phyloP scores from a whole-genome alignment of 2,113 vertebrate genomes.

The Pungitius pungitius region DNA sequence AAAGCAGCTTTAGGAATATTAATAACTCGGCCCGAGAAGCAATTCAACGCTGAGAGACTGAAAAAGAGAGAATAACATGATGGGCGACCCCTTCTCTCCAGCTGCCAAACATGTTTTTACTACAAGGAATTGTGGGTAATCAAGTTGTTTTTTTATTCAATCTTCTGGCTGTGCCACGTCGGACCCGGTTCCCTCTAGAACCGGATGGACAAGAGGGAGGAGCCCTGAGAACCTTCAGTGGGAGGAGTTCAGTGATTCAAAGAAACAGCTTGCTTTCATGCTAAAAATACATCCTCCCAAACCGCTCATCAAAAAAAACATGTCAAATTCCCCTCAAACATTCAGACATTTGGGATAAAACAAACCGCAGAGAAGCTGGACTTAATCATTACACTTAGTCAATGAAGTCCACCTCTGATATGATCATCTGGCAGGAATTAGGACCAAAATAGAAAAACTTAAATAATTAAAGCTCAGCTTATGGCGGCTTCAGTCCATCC shows the following conservation, averaged over 20 bases:
- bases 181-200: constrained; percentile 50
- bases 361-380: constrained; percentile 4
- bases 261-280: neutral
- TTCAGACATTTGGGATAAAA: constrained; percentile 3
- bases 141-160: constrained; percentile 33
- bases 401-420: constrained; percentile 32
- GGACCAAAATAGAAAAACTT: constrained; percentile 21
- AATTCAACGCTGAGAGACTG: constrained; percentile 83
- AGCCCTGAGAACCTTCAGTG: constrained; percentile 14
- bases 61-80: constrained; percentile 54
- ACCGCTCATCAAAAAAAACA: neutral
- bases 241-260: neutral
- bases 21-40: constrained; percentile 90
- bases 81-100: constrained; percentile 47
- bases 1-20: constrained; percentile 91
- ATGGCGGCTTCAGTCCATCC: constrained; percentile 44
- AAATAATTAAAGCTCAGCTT: constrained; percentile 26
- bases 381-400: constrained; percentile 20
- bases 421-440: constrained; percentile 42
- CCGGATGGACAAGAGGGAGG: constrained; percentile 17
- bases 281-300: neutral
- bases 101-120: constrained; percentile 62
- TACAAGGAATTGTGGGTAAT: constrained; percentile 67
- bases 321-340: constrained; percentile 18
- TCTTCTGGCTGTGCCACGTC: constrained; percentile 42